A percentile compares a stretch with the other conserved stretches of the same genome.
phyloP scores from a whole-genome alignment of 2,888 invertebrate genomes.

The Mactromeris polynyma region DNA sequence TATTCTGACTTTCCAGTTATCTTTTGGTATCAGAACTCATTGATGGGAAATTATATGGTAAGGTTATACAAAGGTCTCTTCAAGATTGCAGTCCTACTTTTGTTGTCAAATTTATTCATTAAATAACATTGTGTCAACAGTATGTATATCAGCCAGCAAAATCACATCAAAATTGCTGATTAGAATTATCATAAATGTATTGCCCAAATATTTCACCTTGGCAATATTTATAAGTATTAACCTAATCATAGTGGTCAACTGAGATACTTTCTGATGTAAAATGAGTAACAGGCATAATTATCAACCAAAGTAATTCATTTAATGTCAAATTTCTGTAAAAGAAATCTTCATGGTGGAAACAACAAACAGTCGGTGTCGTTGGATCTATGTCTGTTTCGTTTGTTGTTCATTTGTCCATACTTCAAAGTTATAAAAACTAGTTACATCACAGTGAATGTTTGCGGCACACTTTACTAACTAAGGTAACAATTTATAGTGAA shows the following conservation, averaged over 20 bases:
- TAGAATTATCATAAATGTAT: not conserved
- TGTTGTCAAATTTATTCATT: not conserved
- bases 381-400: not conserved
- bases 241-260: no score
- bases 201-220: not conserved
- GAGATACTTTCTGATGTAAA: no score
- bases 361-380: not conserved
- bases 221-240: no score
- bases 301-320: not conserved
- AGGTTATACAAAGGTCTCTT: not conserved
- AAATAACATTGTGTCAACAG: not conserved
- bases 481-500: not conserved
- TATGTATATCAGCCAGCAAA: not conserved
- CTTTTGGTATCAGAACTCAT: not conserved
- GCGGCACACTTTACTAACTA: not conserved
- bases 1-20: constrained; percentile 19
- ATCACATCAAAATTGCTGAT: not conserved
- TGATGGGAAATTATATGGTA: not conserved
- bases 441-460: not conserved
- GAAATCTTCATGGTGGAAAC: not conserved
- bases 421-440: not conserved
- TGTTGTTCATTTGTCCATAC: not conserved
- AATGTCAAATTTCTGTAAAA: not conserved
- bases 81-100: not conserved
- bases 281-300: not conserved